Conservation (phyloP, 1,140 invertebrate genomes). For the Leptinotarsa undecemlineata region DNA sequence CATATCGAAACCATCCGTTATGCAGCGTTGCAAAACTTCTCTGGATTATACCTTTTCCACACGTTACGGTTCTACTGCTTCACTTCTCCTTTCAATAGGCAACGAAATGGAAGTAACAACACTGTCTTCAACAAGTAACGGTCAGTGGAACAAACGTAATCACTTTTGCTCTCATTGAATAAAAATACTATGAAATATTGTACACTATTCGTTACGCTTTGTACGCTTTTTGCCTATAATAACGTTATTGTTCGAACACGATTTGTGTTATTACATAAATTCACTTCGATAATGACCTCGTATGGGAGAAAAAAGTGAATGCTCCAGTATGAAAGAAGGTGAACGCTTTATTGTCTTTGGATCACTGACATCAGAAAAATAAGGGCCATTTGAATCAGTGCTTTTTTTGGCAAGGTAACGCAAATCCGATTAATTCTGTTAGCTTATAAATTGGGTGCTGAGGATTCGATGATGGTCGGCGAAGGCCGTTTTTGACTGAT, state of each 20-base stretch:
- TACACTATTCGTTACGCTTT: not conserved
- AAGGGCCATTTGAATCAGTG: too few relatives aligned
- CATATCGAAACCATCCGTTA: not conserved
- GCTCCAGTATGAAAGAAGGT: not conserved
- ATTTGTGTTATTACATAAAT: not conserved
- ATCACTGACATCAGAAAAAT: too few relatives aligned
- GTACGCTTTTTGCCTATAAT: not conserved
- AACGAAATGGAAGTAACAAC: not conserved
- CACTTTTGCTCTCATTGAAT: conserved; percentile 6
- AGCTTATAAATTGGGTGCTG: too few relatives aligned
- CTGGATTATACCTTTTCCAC: too few relatives aligned
- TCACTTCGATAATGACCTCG: not conserved
- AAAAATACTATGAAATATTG: not conserved
- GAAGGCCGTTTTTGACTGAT: too few relatives aligned
- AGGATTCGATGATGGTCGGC: too few relatives aligned
- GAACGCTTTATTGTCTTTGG: too few relatives aligned
- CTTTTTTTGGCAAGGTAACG: too few relatives aligned
- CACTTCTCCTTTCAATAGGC: too few relatives aligned
- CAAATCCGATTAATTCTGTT: too few relatives aligned
- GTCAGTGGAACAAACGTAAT: not conserved
- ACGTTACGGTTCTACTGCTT: too few relatives aligned
- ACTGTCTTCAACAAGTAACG: not conserved
- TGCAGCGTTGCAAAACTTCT: not conserved
- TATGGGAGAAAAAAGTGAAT: not conserved
- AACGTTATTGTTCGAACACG: not conserved